Conservation (phyloP, 2,113 vertebrate species). For the Zeus faber region DNA sequence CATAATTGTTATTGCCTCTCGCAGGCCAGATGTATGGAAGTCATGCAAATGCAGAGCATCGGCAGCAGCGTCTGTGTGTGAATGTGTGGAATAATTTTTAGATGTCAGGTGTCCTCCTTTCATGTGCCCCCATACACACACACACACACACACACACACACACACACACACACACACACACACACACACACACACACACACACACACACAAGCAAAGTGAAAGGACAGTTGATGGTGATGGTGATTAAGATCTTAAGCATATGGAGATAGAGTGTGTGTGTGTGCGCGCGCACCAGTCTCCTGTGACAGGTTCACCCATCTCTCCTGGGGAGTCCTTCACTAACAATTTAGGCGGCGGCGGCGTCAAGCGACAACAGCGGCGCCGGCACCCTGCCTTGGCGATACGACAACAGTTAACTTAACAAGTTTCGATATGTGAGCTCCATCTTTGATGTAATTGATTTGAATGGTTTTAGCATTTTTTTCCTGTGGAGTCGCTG, state of each 20-base stretch:
- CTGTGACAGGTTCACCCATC: conserved; percentile 64
- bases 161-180: no score
- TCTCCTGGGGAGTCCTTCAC: conserved; percentile 73
- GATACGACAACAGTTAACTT: conserved; percentile 68
- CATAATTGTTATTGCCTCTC: conserved; percentile 64
- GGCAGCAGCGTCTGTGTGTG: conserved; percentile 33
- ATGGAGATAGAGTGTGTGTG: conserved; percentile 39
- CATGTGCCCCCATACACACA: no score
- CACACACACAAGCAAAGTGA: conserved; percentile 28
- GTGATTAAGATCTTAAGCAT: conserved; percentile 63
- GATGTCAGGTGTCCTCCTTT: no score
- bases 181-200: conserved; percentile 6
- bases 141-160: no score
- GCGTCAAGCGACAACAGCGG: conserved; percentile 61
- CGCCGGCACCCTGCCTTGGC: conserved; percentile 60
- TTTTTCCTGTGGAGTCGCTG: conserved; percentile 33
- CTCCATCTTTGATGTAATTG: conserved; percentile 64
- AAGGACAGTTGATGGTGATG: conserved; percentile 61
- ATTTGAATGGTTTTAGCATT: conserved; percentile 57
- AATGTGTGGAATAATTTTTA: no score
- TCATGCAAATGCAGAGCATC: conserved; percentile 61
- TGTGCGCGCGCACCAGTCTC: conserved; percentile 47
- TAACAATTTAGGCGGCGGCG: conserved; percentile 65
- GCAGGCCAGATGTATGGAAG: conserved; percentile 65
- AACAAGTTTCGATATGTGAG: conserved; percentile 68